Conservation (phyloP, 2,113 vertebrate genomes). For the Apeltes quadracus region DNA sequence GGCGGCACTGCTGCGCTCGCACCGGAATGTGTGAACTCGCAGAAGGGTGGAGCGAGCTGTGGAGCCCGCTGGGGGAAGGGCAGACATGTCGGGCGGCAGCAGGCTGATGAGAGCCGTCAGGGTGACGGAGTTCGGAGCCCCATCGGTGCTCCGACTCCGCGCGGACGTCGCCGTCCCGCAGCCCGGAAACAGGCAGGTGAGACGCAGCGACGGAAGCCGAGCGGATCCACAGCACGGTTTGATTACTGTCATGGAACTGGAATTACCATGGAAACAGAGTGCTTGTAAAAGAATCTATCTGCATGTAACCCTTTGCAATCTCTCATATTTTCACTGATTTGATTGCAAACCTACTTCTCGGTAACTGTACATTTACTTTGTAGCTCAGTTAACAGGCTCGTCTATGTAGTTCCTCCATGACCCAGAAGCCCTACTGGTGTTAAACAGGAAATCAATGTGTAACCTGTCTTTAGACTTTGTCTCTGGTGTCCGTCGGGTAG, state of each 20-base stretch:
- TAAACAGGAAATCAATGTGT: background rate
- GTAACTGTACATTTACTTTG: background rate
- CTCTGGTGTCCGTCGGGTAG: too few relatives aligned
- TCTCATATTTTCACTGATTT: background rate
- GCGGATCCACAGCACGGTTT: background rate
- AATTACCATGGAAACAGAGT: too few relatives aligned
- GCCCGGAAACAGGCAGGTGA: slow-evolving; percentile 85
- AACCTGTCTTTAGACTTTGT: background rate
- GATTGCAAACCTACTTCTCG: background rate
- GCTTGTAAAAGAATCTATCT: background rate
- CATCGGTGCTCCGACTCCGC: slow-evolving; percentile 86
- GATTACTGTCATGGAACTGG: too few relatives aligned
- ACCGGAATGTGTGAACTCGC: background rate
- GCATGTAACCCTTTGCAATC: background rate
- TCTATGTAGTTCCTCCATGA: too few relatives aligned
- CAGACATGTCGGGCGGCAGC: slow-evolving; percentile 79
- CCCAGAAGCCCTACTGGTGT: background rate
- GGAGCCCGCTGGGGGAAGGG: background rate
- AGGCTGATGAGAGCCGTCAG: slow-evolving; percentile 89
- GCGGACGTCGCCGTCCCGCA: slow-evolving; percentile 80
- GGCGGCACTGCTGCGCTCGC: background rate
- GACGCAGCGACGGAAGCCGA: background rate
- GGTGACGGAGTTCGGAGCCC: slow-evolving; percentile 89
- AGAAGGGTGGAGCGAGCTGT: background rate
- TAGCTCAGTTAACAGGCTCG: background rate